Base-by-base conservation (phyloP, 1,140 invertebrate genomes). In the Bombus sibiricus region DNA sequence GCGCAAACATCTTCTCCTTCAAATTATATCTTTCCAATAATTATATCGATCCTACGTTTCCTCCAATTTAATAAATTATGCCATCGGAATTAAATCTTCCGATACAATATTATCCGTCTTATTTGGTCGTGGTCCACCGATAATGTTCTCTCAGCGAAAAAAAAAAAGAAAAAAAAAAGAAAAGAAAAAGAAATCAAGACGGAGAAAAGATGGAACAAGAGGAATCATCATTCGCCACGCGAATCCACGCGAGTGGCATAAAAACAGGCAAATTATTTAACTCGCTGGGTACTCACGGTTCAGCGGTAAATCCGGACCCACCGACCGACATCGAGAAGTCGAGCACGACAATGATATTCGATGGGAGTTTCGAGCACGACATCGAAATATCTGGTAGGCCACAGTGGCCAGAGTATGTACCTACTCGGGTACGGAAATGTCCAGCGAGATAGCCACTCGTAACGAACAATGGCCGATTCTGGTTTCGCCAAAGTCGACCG, bases 361-460 rank as follows among this genome's bases (percentile, higher is more conserved):
- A 88, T 85, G 83, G 72, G 32, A 88, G 79, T 90, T 90, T 88
- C 83, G 71, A 90, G 80, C 89, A 73, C 86, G 76, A 87, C 82
- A 83, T 88, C 86, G 87, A 90, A 90, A 83, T 90, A 90, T 90
- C 88, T 90, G 86, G 79, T 88, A 90, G 89, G 86, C 88, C 83
- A 84, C 88, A 80, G 73, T 78, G 86, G 86, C 71, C 57, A 69
- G 68, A 72, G 79, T 85, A 87, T 81, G 88, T 87, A 82, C 86
- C 78, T 89, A 88, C 85, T 83, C 90, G 91, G 92, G 90, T 92
- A 93, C 93, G 93, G 92, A 93, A 94, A 94, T 94, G 93, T 94
- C 92, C 92, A 89, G 91, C 91, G 92, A 94, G 93, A 94, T 94
- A 94, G 93, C 92, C 91, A 92, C 93, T 94, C 93, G 91, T 93